Base-by-base conservation (phyloP, 2,888 invertebrate species). In the Sarcophaga subvicina region DNA sequence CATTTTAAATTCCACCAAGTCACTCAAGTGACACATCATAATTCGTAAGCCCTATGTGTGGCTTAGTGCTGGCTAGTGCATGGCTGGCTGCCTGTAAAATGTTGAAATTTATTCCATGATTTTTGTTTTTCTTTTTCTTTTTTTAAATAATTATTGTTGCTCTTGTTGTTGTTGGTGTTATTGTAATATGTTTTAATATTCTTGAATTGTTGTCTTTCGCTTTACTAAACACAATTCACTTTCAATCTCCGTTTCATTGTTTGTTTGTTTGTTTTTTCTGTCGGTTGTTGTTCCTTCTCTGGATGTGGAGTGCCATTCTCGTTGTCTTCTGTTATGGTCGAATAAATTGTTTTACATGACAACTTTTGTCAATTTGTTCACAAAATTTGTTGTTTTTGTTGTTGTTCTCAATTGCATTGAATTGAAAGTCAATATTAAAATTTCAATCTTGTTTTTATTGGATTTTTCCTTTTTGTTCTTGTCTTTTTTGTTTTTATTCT, bases 331-430 rank as follows among this genome's bases (percentile, higher is more conserved):
- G 37, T 84, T 84, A 79, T 84, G 84, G 79, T 87, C 76, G 87
- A 81, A 82, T 79, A 84, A 84, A 84, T 84, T 87, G 81, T 87
- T 79, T 81, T 62, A 84, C 84, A 87, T 87, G 87, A 84, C 87
- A 84, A 87, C 84, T 87, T 87, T 87, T 81, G 85, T 85, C 82
- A 75, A 75, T 75, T 73, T 64, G 70, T 64, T 69, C 22, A 71
- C 4, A 4, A 54, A 54, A 54, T 60, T 64, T 70, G 47, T 67
- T 45, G 25, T 63, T 12, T 27, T 17, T 71, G 37, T 22, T 14
- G 67, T 47, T 20, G 12, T 60, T 67, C 60, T 73, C 54, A 54
- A 54, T 83, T 83, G 71, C 17, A 17, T 64, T 59, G 62, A 62
- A 67, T 54, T 70, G 54, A 45, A 70, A 73, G 79, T 64, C 83